These are phyloP conservation scores for Perithous albicinctus DNA, from an alignment of 2,888 invertebrate species.

Conservation along the genomic window DNA sequence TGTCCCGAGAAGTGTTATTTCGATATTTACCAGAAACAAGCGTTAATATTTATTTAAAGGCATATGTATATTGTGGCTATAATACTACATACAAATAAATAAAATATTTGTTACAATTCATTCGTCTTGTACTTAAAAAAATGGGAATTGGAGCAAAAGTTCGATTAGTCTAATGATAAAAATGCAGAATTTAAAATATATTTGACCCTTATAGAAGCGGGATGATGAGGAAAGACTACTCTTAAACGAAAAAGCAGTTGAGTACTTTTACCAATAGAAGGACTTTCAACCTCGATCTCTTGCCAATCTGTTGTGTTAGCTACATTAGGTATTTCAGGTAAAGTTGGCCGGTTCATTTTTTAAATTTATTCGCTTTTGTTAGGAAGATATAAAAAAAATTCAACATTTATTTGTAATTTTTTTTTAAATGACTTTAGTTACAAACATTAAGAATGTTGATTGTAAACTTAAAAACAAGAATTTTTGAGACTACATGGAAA, in stretches of 20 bases:
- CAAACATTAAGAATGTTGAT: too few species aligned
- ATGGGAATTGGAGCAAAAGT: background rate
- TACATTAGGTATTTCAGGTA: too few species aligned
- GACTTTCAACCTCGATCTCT: constrained; percentile 28
- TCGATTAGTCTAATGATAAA: background rate
- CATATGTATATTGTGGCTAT: too few species aligned
- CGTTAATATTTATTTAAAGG: background rate
- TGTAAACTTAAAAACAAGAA: too few species aligned
- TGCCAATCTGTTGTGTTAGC: background rate
- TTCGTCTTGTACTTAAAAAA: too few species aligned
- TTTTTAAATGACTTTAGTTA: too few species aligned
- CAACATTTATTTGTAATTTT: too few species aligned
- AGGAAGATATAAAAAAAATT: too few species aligned
- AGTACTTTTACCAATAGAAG: constrained; percentile 20
- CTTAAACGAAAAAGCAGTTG: background rate
- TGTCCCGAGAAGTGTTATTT: background rate
- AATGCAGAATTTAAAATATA: constrained; percentile 6
- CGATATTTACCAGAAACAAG: background rate
- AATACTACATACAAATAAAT: too few species aligned
- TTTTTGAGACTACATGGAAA: too few species aligned
- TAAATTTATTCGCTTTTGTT: too few species aligned
- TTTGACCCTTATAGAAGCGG: background rate
- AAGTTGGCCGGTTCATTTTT: too few species aligned
- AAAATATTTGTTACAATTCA: background rate
- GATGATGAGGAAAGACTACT: background rate